A percentile compares a stretch with the other conserved stretches of the same genome.
These are phyloP conservation scores for Protosalanx chinensis DNA, from an alignment of 2,797 vertebrate species.

Conservation along the genomic window DNA sequence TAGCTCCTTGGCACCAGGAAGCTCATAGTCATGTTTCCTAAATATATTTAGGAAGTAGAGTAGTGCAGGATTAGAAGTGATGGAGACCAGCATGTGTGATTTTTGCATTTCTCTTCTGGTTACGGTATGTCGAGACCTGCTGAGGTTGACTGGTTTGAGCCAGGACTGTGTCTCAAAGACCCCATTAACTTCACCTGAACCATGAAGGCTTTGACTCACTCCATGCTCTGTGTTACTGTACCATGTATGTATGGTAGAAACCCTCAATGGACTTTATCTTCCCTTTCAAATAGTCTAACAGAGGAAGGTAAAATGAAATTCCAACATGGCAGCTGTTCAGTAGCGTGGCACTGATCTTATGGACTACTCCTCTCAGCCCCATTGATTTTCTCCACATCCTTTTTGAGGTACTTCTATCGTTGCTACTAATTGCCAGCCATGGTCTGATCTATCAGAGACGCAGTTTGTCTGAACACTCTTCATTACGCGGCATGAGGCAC, in stretches of 20 bases:
- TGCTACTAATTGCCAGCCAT: conserved; percentile 33
- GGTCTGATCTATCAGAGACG: conserved; percentile 44
- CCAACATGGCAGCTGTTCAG: neutral
- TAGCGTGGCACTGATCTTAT: neutral
- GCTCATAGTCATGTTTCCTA: neutral
- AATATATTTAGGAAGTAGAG: neutral
- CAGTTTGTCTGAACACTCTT: conserved; percentile 42
- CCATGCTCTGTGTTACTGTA: neutral
- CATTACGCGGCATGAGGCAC: conserved; percentile 18
- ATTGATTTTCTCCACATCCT: conserved; percentile 26
- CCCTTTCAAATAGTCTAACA: neutral
- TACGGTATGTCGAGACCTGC: neutral
- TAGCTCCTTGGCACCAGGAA: neutral
- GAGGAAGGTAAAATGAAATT: neutral
- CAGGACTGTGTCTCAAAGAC: neutral
- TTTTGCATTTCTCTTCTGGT: neutral
- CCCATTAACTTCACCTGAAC: neutral
- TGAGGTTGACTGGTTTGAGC: neutral
- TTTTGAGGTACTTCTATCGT: neutral
- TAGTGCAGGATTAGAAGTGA: conserved; percentile 15
- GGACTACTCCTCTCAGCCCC: neutral
- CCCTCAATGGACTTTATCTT: neutral
- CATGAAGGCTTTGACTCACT: no score
- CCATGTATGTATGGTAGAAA: neutral
- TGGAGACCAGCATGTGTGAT: conserved; percentile 14